phyloP scores from a whole-genome alignment of 1,140 invertebrate genomes.

The Drosophila mayri region DNA sequence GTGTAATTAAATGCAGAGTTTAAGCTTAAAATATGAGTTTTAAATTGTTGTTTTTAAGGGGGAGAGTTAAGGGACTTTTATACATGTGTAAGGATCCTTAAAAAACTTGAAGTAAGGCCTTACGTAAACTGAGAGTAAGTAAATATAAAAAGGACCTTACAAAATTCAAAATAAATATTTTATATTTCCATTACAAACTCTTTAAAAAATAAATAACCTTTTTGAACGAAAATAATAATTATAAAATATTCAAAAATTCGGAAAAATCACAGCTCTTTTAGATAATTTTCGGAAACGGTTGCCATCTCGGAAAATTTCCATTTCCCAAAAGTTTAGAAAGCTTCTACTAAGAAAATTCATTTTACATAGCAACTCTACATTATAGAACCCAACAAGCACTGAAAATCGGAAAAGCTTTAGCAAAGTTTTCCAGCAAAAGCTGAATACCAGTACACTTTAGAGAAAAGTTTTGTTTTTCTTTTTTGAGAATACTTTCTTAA shows the following conservation, averaged over 20 bases:
- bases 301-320: background rate
- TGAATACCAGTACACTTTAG: background rate
- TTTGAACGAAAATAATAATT: background rate
- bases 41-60: too few relatives aligned
- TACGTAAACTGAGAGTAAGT: background rate
- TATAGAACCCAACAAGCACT: background rate
- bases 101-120: background rate
- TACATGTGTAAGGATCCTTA: background rate
- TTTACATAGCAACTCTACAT: constrained; percentile 3
- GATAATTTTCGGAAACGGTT: constrained; percentile 3
- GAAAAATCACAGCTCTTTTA: background rate
- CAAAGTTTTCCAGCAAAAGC: constrained; percentile 12
- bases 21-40: background rate
- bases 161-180: background rate
- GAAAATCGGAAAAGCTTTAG: constrained; percentile 15
- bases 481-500: constrained; percentile 7
- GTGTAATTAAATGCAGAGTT: constrained; percentile 27
- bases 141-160: too few relatives aligned
- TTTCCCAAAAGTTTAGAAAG: constrained; percentile 1
- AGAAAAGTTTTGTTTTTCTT: constrained; percentile 5
- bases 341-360: background rate
- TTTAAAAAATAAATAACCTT: too few relatives aligned
- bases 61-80: background rate
- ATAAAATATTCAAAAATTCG: background rate
- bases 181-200: background rate